A percentile compares a stretch with the other conserved stretches of the same genome.
Evolutionary conservation across 2,797 vertebrate genomes (phyloP).

Genomic region (Notamacropus eugenii): DNA sequence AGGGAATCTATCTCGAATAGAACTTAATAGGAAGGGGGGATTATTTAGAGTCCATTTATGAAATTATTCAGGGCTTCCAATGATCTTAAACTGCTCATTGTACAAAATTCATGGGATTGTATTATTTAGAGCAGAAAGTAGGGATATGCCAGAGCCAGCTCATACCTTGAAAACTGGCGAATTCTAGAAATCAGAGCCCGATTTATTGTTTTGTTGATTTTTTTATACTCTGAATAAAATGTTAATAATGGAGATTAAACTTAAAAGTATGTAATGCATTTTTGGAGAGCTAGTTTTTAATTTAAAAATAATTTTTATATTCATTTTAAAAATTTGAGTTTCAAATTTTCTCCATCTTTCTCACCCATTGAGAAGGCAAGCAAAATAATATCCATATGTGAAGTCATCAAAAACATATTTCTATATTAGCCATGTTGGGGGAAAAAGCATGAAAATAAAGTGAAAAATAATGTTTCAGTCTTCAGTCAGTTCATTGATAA

Average conservation of each 20-base stretch:
- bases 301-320: background rate
- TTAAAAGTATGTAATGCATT: background rate
- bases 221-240: background rate
- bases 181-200: background rate
- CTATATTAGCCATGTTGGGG: background rate
- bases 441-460: background rate
- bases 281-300: no score
- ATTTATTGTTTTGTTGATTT: background rate
- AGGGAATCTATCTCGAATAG: background rate
- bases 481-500: background rate
- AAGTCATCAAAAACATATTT: background rate
- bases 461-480: background rate
- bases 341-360: background rate
- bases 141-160: background rate
- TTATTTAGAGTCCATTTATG: background rate
- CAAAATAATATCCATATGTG: background rate
- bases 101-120: background rate
- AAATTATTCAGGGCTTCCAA: background rate
- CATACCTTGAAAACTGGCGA: background rate
- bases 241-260: background rate
- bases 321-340: background rate
- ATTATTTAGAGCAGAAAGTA: background rate
- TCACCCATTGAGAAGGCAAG: background rate
- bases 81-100: background rate
- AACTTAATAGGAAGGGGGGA: background rate